A percentile compares a stretch with the other conserved stretches of the same genome.
Evolutionary conservation across 2,888 invertebrate genomes (phyloP).

Genomic region (Chalcis sispes): DNA sequence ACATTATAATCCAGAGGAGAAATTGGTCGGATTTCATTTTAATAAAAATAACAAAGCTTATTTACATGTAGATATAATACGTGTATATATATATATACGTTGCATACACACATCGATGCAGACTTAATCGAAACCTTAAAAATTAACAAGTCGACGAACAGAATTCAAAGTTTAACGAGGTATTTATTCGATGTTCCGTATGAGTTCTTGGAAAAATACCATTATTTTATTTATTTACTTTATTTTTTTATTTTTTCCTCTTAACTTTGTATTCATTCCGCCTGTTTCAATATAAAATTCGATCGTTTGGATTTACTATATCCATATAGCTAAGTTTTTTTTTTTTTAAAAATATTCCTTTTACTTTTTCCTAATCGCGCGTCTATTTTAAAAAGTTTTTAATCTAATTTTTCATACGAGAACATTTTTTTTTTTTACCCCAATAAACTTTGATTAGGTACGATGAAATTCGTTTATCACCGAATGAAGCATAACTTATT

Average conservation of each 20-base stretch:
- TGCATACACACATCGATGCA: conserved; percentile 19
- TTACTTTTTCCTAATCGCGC: conserved; percentile 30
- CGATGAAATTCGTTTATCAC: conserved; percentile 18
- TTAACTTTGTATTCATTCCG: not conserved
- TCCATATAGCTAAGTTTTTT: not conserved
- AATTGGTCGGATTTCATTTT: not conserved
- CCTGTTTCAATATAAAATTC: not conserved
- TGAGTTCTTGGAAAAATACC: conserved; percentile 23
- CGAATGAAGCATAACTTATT: conserved; percentile 38
- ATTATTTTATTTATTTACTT: too few species aligned
- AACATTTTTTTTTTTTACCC: conserved; percentile 32
- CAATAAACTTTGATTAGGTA: conserved; percentile 45
- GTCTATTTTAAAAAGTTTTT: conserved; percentile 10
- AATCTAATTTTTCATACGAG: not conserved
- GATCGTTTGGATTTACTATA: conserved; percentile 24
- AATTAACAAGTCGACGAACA: conserved; percentile 37
- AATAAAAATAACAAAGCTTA: conserved; percentile 48
- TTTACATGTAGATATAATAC: conserved; percentile 37
- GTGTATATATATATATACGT: conserved; percentile 18
- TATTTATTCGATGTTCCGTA: conserved; percentile 15
- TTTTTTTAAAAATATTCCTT: conserved; percentile 25
- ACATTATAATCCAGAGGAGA: not conserved
- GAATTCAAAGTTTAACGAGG: conserved; percentile 43
- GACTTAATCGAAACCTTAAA: conserved; percentile 26
- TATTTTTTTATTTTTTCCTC: not conserved